Base-by-base conservation (phyloP, 2,797 vertebrate species). In the Coregonus sp. region DNA sequence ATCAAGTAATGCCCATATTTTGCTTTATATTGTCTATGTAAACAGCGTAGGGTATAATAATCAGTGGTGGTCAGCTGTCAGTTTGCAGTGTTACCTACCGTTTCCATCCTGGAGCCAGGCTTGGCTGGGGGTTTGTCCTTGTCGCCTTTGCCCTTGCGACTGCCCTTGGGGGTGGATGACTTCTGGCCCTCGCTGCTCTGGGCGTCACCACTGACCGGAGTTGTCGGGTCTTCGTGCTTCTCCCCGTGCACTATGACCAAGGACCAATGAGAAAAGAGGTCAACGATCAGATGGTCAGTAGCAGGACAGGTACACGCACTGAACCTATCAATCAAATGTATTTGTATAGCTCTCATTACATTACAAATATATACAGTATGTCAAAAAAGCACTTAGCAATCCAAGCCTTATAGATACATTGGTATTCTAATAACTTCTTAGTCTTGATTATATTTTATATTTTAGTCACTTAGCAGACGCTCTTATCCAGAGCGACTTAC, bases 91-190 rank as follows among this genome's bases (percentile, higher is more conserved):
- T 29, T 63, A 63, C 59, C 59, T 11, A 63, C 59, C 82, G 81
- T 81, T 66, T 94, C 95, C 66, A 87, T 88, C 40, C 54, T 91
- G 82, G 84, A 82, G 74, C 20, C 72, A 35, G 81, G 29, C 79
- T 92, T 96, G 18, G 94, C 91, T 37, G 82, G 65, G 70, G 74
- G 7, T 87, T 94, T 96, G 3, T 93, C 93, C 76, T 95, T 97
- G 63, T 92, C 59, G 93, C 84, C 92, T 81, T 95, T 82, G 74
- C 90, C 84, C 74, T 88, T 92, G 29, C 90, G 89, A 78, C 84
- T 96, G 37, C 78, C 6, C 89, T 94, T 97, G 76, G 88, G 74
- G 80, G 85, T 75, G 82, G 84, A 72, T 66, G 88, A 79, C 84
- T 94, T 96, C 61, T 81, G 89, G 6, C 86, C 88, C 50, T 96